Evolutionary conservation across 2,113 vertebrate genomes (phyloP).

Genomic region (Machaerirhynchus nigripectus): DNA sequence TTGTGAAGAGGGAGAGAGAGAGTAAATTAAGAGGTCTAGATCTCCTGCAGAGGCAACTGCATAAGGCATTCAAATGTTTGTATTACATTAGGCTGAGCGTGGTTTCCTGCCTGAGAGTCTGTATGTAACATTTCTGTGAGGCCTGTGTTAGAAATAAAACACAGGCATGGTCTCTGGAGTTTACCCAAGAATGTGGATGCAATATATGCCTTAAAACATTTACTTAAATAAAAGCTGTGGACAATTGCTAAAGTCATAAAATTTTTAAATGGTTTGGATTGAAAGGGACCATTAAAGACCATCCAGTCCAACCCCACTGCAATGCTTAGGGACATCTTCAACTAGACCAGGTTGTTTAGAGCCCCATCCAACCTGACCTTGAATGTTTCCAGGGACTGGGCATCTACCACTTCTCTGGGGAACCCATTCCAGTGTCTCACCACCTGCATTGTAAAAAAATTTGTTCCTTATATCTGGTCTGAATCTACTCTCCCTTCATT

Average conservation of each 20-base stretch:
- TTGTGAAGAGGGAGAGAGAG: background rate
- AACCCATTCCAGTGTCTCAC: background rate
- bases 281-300: background rate
- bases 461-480: background rate
- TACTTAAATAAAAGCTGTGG: background rate
- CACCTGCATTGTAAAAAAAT: background rate
- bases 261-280: background rate
- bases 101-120: background rate
- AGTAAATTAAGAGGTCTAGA: background rate
- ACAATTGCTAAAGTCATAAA: background rate
- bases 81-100: background rate
- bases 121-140: background rate
- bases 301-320: background rate
- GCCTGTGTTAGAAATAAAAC: background rate
- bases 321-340: background rate
- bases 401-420: background rate
- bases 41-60: background rate
- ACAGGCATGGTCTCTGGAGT: background rate
- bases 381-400: background rate
- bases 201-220: background rate
- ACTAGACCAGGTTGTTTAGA: background rate
- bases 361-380: background rate
- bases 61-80: background rate
- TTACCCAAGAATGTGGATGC: background rate
- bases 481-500: background rate